Conservation (phyloP, 2,888 invertebrate genomes). For the Hirudinaria manillensis region DNA sequence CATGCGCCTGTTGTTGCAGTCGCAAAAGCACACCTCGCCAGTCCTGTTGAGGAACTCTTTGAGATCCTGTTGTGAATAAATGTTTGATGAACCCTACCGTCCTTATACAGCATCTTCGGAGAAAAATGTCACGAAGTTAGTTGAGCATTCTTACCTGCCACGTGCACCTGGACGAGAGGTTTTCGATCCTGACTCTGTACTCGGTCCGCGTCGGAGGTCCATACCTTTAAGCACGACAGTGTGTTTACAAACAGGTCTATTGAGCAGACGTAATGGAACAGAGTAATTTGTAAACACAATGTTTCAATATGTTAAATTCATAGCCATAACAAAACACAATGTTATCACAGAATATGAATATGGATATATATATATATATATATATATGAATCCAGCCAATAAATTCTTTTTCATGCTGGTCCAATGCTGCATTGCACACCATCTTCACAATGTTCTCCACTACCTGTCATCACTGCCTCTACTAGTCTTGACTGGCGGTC, state of each 20-base stretch:
- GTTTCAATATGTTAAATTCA: too few species aligned
- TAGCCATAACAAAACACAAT: too few species aligned
- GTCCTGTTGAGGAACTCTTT: conserved; percentile 27
- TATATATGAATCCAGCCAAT: neutral
- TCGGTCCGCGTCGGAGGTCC: conserved; percentile 95
- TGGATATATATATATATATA: too few species aligned
- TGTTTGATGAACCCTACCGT: neutral
- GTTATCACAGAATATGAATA: too few species aligned
- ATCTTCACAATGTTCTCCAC: neutral
- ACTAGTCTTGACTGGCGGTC: neutral
- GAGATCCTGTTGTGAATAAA: conserved; percentile 59
- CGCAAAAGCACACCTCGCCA: conserved; percentile 28
- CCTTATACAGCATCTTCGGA: too few species aligned
- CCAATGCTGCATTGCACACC: neutral
- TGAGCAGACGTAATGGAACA: neutral
- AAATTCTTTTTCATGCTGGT: neutral
- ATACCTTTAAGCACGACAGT: conserved; percentile 63
- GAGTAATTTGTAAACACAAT: too few species aligned
- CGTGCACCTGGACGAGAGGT: conserved; percentile 92
- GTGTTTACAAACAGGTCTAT: neutral
- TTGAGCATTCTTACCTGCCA: conserved; percentile 63
- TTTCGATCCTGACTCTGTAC: conserved; percentile 87
- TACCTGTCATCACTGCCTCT: neutral
- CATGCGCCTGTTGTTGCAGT: conserved; percentile 29
- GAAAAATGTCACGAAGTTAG: too few species aligned